These are phyloP conservation scores for Prunella himalayana DNA, from an alignment of 2,113 vertebrate species.

Conservation along the genomic window DNA sequence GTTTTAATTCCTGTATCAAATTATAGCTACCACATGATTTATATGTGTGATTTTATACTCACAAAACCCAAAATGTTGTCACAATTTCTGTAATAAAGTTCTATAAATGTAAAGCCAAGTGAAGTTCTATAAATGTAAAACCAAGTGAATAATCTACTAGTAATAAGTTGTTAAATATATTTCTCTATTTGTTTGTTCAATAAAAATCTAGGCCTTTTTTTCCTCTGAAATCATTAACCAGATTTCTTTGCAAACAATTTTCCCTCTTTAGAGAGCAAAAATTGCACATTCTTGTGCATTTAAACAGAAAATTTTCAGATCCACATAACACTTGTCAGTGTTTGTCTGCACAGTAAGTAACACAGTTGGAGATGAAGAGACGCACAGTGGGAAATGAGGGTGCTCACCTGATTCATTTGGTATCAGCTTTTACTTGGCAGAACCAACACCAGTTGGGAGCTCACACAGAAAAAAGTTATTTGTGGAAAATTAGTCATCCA, in stretches of 20 bases:
- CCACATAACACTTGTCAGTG: neutral
- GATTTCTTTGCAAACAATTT: neutral
- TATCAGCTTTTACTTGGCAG: neutral
- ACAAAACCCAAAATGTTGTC: neutral
- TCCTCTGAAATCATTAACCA: neutral
- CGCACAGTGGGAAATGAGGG: neutral
- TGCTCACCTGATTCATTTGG: neutral
- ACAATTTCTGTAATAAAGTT: neutral
- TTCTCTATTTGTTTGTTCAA: neutral
- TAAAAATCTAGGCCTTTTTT: neutral
- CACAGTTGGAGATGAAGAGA: neutral
- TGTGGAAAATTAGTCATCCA: conserved; percentile 1
- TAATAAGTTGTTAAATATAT: neutral
- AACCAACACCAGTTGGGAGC: neutral
- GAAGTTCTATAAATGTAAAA: neutral
- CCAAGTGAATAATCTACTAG: neutral
- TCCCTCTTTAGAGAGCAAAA: neutral
- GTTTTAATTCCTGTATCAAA: neutral
- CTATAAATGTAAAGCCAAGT: neutral
- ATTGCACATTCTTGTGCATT: neutral
- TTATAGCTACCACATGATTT: neutral
- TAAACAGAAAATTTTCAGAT: neutral
- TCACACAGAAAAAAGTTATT: neutral
- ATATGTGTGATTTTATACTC: neutral
- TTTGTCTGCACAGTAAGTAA: neutral